Percentiles rank a stretch among this genome's conserved stretches.
phyloP scores from a whole-genome alignment of 2,797 vertebrate genomes.

The Enteromius fasciolatus region DNA sequence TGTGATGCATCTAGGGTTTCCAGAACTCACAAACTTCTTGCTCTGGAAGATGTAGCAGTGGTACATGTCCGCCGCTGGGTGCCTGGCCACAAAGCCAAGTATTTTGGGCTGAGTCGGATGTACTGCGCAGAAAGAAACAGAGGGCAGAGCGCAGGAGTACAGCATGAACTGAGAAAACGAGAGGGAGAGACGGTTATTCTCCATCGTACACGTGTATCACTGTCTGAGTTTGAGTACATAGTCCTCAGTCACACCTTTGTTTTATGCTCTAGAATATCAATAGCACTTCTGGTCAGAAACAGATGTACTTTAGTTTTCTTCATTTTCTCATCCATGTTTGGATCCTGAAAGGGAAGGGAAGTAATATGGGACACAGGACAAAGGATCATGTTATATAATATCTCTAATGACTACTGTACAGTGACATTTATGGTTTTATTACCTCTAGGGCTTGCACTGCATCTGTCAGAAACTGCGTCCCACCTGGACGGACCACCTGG shows the following conservation, averaged over 20 bases:
- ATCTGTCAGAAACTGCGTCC: slow-evolving; percentile 72
- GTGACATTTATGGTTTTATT: neutral
- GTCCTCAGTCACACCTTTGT: slow-evolving; percentile 70
- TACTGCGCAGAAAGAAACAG: slow-evolving; percentile 76
- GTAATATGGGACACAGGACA: neutral
- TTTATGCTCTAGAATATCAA: slow-evolving; percentile 78
- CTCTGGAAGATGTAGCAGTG: slow-evolving; percentile 80
- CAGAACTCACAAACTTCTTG: slow-evolving; percentile 75
- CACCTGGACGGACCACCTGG: slow-evolving; percentile 68
- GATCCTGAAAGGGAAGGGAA: slow-evolving; percentile 56
- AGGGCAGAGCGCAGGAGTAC: slow-evolving; percentile 72
- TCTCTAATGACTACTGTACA: neutral
- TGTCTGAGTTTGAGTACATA: neutral
- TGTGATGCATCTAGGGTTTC: neutral
- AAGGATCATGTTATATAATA: neutral
- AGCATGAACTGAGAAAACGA: slow-evolving; percentile 72
- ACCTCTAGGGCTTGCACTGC: slow-evolving; percentile 71
- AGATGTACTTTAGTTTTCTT: slow-evolving; percentile 70
- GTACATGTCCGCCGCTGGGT: slow-evolving; percentile 71
- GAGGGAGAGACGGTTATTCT: neutral
- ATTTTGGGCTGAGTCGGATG: slow-evolving; percentile 69
- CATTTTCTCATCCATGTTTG: slow-evolving; percentile 64
- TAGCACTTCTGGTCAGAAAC: slow-evolving; percentile 71
- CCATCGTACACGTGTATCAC: neutral
- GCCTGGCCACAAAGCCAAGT: slow-evolving; percentile 77